A percentile compares a stretch with the other conserved stretches of the same genome.
phyloP scores from a whole-genome alignment of 2,888 invertebrate species.

The Lepidochrysops patricia region DNA sequence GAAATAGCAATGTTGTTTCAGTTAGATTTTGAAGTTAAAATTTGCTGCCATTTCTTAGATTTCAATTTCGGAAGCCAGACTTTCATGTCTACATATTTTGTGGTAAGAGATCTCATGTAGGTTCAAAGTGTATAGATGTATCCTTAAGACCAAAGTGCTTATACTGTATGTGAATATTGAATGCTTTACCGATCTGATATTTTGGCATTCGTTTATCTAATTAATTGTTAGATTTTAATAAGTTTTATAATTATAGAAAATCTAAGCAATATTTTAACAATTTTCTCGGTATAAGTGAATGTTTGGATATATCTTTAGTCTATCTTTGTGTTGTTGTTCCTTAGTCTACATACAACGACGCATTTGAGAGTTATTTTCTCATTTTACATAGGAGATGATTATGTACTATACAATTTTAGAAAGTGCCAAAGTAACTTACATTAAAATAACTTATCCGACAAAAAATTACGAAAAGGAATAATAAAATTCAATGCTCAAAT shows the following conservation, averaged over 20 bases:
- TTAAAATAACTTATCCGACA: no score
- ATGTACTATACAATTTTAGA: neutral
- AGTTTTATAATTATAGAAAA: conserved; percentile 42
- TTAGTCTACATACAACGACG: conserved; percentile 13
- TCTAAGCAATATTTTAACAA: conserved; percentile 55
- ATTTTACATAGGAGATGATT: neutral
- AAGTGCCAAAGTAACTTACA: neutral
- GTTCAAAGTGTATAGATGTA: neutral
- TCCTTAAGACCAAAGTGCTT: conserved; percentile 18
- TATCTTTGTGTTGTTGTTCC: conserved; percentile 13
- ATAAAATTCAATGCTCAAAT: no score
- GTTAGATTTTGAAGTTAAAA: no score
- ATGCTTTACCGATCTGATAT: conserved; percentile 17
- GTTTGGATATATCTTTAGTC: conserved; percentile 14
- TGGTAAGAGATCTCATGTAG: neutral
- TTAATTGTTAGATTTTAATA: conserved; percentile 33
- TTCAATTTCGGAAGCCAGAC: no score
- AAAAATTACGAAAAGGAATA: no score
- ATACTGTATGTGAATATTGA: conserved; percentile 10
- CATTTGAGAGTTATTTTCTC: neutral
- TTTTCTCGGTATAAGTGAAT: conserved; percentile 21
- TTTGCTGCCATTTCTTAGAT: no score
- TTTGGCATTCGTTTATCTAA: conserved; percentile 35
- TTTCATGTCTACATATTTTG: neutral
- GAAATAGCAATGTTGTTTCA: no score